Percentiles rank a stretch among this genome's conserved stretches.
Conservation (phyloP, 2,888 invertebrate genomes). For the Euproctis similis region DNA sequence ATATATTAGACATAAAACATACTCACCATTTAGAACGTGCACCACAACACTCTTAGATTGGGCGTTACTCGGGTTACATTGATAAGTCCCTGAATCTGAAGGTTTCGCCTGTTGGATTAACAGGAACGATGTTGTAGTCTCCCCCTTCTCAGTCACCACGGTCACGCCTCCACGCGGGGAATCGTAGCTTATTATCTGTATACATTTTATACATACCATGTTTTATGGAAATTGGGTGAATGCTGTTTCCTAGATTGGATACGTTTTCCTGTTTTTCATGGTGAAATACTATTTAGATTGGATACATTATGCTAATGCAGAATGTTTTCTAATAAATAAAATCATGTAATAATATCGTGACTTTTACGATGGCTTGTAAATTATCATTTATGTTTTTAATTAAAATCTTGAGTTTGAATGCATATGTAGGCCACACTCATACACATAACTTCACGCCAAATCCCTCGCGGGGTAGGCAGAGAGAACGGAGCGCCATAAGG, state of each 20-base stretch:
- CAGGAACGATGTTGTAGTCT: slow-evolving; percentile 92
- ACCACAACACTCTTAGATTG: slow-evolving; percentile 93
- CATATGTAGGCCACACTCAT: too few species aligned
- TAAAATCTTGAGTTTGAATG: too few species aligned
- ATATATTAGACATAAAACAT: neutral
- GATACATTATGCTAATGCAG: slow-evolving; percentile 20
- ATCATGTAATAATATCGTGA: slow-evolving; percentile 5
- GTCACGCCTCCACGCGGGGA: slow-evolving; percentile 93
- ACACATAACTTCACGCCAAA: too few species aligned
- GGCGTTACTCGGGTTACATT: slow-evolving; percentile 95
- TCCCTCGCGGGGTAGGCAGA: too few species aligned
- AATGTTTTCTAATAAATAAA: slow-evolving; percentile 14
- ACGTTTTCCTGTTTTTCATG: slow-evolving; percentile 29
- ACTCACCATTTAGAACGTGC: slow-evolving; percentile 94
- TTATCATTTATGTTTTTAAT: too few species aligned
- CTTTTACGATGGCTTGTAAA: too few species aligned
- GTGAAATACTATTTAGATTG: slow-evolving; percentile 22
- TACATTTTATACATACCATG: slow-evolving; percentile 17
- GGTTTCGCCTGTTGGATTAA: slow-evolving; percentile 91
- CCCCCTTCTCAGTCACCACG: slow-evolving; percentile 92
- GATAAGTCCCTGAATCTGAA: slow-evolving; percentile 92
- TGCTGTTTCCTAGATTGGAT: slow-evolving; percentile 29
- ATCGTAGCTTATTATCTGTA: slow-evolving; percentile 95
- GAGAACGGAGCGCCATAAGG: too few species aligned
- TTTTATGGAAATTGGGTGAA: slow-evolving; percentile 29